These are phyloP conservation scores for Vulpes ferrilata DNA, from an alignment of 2,113 vertebrate genomes.

Conservation along the genomic window DNA sequence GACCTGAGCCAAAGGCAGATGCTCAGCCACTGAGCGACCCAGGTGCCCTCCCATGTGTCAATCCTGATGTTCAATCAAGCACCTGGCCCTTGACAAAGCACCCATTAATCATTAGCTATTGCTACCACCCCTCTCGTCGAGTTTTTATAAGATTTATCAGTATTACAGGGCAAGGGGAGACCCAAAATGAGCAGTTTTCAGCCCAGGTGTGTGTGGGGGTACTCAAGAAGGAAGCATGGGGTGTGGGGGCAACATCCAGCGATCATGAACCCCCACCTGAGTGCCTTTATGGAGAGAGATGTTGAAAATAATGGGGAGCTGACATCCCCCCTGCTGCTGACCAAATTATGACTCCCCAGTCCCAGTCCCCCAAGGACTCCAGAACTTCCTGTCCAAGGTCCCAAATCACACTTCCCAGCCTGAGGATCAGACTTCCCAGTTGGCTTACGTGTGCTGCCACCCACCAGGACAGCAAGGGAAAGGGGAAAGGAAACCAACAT, in stretches of 20 bases:
- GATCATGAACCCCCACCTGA: neutral
- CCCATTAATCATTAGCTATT: neutral
- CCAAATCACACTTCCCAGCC: neutral
- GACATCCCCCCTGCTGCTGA: neutral
- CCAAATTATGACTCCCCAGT: neutral
- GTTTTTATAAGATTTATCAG: neutral
- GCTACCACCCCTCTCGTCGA: neutral
- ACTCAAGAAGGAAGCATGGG: neutral
- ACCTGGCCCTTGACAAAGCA: neutral
- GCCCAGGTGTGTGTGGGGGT: neutral
- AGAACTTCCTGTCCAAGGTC: neutral
- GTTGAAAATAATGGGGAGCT: neutral
- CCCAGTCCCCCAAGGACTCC: neutral
- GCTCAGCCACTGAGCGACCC: no score
- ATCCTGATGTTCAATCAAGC: neutral
- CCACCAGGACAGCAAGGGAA: neutral
- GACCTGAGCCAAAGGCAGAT: no score
- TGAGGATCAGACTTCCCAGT: neutral
- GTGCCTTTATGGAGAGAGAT: neutral
- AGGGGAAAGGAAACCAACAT: neutral
- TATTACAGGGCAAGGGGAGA: neutral
- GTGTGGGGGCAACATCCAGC: accelerated
- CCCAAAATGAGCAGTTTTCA: neutral
- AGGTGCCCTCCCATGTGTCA: neutral
- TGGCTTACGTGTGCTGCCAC: neutral